Evolutionary conservation across 2,113 vertebrate species (phyloP).

Genomic region (Ctenomys sociabilis): DNA sequence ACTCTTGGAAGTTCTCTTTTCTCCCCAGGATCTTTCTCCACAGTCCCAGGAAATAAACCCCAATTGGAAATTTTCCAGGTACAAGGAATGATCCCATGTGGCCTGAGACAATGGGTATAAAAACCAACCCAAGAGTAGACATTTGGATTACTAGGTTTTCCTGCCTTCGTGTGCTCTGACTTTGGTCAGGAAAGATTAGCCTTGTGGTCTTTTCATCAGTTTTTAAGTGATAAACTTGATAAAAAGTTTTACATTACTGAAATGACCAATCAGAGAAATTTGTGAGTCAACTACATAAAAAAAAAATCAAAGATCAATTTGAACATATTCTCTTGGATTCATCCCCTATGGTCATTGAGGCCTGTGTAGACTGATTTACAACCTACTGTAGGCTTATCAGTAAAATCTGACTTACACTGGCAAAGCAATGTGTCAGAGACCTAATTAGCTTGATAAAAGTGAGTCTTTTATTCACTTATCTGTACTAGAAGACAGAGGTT

Average conservation of each 20-base stretch:
- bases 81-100: neutral
- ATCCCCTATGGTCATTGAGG: neutral
- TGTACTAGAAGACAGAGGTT: neutral
- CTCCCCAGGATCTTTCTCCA: neutral
- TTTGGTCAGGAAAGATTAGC: neutral
- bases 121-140: neutral
- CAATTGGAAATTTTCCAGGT: neutral
- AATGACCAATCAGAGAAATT: neutral
- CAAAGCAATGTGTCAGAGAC: slow-evolving; percentile 2
- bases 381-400: neutral
- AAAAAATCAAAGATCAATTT: neutral
- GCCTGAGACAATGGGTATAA: neutral
- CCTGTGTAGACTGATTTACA: neutral
- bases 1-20: too few species aligned
- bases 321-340: neutral
- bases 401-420: neutral
- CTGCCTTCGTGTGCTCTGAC: neutral
- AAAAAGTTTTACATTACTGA: neutral
- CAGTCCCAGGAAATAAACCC: neutral
- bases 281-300: neutral
- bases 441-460: neutral
- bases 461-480: neutral
- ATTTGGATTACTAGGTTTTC: neutral
- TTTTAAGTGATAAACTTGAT: neutral
- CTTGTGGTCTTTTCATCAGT: neutral